Percentiles rank a stretch among this genome's conserved stretches.
These are phyloP conservation scores for Drosophila sordidula DNA, from an alignment of 2,888 invertebrate species.

Conservation along the genomic window DNA sequence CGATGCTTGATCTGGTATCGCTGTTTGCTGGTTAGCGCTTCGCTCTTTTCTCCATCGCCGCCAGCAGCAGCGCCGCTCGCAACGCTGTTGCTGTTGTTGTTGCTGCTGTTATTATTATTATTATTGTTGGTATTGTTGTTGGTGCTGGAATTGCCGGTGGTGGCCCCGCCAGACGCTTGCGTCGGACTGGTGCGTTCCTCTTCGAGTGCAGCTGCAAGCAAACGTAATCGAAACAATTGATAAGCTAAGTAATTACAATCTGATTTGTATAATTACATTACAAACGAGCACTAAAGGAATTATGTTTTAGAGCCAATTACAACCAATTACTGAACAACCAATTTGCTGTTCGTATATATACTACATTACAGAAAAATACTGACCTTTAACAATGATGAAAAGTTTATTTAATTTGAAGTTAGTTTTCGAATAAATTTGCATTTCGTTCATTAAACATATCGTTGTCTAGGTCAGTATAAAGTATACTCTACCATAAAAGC, in stretches of 20 bases:
- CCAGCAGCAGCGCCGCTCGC: slow-evolving; percentile 54
- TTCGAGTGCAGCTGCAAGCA: slow-evolving; percentile 88
- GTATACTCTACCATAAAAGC: slow-evolving; percentile 15
- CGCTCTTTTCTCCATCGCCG: slow-evolving; percentile 79
- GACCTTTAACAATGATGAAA: neutral
- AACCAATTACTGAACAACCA: slow-evolving; percentile 25
- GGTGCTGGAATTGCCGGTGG: slow-evolving; percentile 60
- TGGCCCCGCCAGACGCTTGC: slow-evolving; percentile 72
- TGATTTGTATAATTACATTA: neutral
- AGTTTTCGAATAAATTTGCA: neutral
- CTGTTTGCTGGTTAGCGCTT: slow-evolving; percentile 92
- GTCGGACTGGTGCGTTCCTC: slow-evolving; percentile 87
- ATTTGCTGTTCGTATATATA: slow-evolving; percentile 10
- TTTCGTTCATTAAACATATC: neutral
- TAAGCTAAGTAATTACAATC: neutral
- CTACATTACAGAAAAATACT: slow-evolving; percentile 33
- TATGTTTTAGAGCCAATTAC: slow-evolving; percentile 42
- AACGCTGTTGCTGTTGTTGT: slow-evolving; percentile 36
- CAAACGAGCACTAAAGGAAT: slow-evolving; percentile 24
- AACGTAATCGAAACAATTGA: slow-evolving; percentile 11
- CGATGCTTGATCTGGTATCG: slow-evolving; percentile 98
- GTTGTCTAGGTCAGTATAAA: slow-evolving; percentile 31
- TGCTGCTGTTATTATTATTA: slow-evolving; percentile 34
- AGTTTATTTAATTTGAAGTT: neutral
- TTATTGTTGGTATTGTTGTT: slow-evolving; percentile 45